Percentiles rank a stretch among this genome's conserved stretches.
Conservation (phyloP, 2,113 vertebrate species). For the Gobiocypris rarus region DNA sequence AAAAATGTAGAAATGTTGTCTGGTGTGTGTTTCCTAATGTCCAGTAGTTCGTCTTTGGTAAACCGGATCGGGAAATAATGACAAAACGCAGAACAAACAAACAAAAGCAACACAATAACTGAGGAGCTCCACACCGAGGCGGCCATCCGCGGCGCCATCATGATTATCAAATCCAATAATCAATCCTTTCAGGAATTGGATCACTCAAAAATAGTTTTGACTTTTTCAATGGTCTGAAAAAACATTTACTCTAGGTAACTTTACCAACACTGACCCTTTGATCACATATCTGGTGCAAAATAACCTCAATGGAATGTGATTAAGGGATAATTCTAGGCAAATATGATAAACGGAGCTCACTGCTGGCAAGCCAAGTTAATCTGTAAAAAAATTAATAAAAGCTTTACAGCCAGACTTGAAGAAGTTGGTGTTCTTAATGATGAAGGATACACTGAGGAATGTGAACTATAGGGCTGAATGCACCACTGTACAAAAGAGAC, state of each 20-base stretch:
- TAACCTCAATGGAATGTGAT: no score
- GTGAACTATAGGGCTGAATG: constrained; percentile 54
- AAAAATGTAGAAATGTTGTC: no score
- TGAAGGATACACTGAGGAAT: constrained; percentile 61
- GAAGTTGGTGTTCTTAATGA: constrained; percentile 57
- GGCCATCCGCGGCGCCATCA: no score
- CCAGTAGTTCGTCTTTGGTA: no score
- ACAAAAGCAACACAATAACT: no score
- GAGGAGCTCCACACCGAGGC: no score
- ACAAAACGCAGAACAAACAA: no score
- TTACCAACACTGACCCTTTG: constrained; percentile 3
- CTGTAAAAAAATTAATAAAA: constrained; percentile 57
- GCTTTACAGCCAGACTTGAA: constrained; percentile 40
- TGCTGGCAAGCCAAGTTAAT: constrained; percentile 48
- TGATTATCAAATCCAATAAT: no score
- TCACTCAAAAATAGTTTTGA: neutral
- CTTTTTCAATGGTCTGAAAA: neutral
- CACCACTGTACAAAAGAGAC: constrained; percentile 51
- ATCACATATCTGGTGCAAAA: constrained; percentile 38
- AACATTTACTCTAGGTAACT: constrained; percentile 5
- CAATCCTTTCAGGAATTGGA: neutral
- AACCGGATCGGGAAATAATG: no score
- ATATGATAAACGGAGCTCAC: constrained; percentile 45
- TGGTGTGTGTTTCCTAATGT: no score
- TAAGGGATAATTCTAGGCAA: constrained; percentile 53